Evolutionary conservation across 2,888 invertebrate species (phyloP), one percentile per base, ranked within the genome.

Genomic region (Amiota minor): DNA sequence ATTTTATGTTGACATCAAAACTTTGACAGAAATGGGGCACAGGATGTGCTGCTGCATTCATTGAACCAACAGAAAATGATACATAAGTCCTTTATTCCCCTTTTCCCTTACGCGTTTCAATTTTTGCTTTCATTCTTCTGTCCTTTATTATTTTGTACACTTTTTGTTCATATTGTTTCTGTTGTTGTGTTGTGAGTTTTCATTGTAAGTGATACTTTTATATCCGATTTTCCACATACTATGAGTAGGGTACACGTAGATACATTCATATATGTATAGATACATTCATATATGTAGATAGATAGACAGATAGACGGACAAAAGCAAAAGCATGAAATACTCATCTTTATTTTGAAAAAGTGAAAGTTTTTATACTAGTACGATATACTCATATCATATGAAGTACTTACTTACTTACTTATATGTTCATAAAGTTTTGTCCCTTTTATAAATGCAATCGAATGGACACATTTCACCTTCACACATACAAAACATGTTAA

Each of bases 391-490:
- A 35, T 35, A 35, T 6, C n/a, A n/a, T n/a, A n/a, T n/a, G n/a
- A n/a, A n/a, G 35, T 35, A 35, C 6, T 2, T 23, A 23, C 3
- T 23, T 23, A 23, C 23, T 23, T n/a, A n/a, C n/a, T 2, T 23
- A 80, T 82, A 81, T 83, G 81, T 81, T 83, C 82, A 79, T 80
- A 81, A 81, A 83, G 83, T 82, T 82, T 79, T 83, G 79, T 62
- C 10, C 84, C 81, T 82, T 82, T 83, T 83, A 81, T 82, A 82
- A 79, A 81, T 83, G 80, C 82, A 82, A 81, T 81, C 82, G 23
- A n/a, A 35, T 35, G 62, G n/a, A 35, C n/a, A 23, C 12, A 23
- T 23, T 62, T n/a, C 16, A 16, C n/a, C n/a, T 47, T 9, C 47
- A 47, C 23, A 50, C n/a, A 47, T 55, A 23, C 59, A 12, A 59